Evolutionary conservation across 2,113 vertebrate species (phyloP).

Genomic region (Spizaetus ornatus): DNA sequence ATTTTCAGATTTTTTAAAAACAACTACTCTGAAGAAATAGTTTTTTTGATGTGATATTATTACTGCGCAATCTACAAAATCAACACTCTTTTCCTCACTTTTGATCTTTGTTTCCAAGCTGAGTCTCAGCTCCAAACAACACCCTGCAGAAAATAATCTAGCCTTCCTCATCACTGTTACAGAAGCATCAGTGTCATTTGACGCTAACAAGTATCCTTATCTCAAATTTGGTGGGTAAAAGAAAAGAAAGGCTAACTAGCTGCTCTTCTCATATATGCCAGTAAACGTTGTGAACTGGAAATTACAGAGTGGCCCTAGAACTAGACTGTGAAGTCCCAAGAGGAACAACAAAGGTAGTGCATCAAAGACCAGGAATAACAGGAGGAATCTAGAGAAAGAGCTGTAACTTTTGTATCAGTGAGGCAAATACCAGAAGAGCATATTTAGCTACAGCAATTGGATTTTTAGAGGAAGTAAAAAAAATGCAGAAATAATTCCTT

Average conservation of each 20-base stretch:
- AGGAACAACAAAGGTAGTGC: background rate
- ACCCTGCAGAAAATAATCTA: background rate
- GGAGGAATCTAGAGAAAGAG: background rate
- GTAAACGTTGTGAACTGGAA: background rate
- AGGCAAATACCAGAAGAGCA: background rate
- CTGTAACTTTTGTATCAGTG: background rate
- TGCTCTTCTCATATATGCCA: background rate
- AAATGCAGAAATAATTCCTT: background rate
- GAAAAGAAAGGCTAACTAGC: background rate
- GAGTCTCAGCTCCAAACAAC: background rate
- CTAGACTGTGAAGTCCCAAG: background rate
- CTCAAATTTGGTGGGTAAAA: background rate
- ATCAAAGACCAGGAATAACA: background rate
- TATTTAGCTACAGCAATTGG: background rate
- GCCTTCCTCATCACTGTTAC: background rate
- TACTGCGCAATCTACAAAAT: background rate
- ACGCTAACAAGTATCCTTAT: background rate
- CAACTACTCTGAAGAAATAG: background rate
- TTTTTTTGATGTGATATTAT: fast-evolving
- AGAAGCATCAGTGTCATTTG: background rate
- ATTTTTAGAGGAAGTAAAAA: background rate
- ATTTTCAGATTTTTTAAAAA: background rate
- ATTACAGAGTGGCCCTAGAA: background rate
- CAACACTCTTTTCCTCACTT: background rate
- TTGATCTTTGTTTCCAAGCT: background rate